These are phyloP conservation scores for Plestiodon gilberti DNA, from an alignment of 2,113 vertebrate genomes.

Conservation along the genomic window DNA sequence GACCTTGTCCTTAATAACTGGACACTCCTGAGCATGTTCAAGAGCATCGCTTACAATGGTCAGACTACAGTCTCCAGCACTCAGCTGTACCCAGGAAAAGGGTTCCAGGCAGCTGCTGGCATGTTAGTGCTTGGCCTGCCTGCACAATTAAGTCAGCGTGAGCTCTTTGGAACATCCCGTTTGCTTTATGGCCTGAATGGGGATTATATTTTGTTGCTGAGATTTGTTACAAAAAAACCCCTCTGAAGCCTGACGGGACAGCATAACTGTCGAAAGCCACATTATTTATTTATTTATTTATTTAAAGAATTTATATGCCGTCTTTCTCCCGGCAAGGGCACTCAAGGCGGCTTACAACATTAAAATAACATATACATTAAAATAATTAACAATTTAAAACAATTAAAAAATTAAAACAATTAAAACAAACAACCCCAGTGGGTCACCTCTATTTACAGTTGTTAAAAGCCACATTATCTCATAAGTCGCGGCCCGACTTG, in stretches of 20 bases:
- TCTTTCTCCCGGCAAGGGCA: no score
- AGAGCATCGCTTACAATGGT: no score
- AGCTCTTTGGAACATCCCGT: not conserved
- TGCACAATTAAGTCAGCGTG: not conserved
- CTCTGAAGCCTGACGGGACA: not conserved
- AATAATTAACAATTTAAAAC: no score
- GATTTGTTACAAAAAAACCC: not conserved
- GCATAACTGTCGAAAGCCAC: not conserved
- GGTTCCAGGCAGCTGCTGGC: not conserved
- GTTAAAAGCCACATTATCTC: not conserved
- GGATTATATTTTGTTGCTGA: not conserved
- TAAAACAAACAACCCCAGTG: no score
- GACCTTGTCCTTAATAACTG: no score
- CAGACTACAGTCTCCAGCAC: not conserved
- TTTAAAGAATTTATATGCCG: no score
- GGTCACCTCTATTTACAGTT: no score
- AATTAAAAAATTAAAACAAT: no score
- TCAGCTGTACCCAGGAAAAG: not conserved
- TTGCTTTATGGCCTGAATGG: not conserved
- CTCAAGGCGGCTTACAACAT: no score
- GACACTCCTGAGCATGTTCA: no score
- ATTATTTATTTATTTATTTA: no score
- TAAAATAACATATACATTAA: no score
- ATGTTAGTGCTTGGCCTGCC: not conserved
- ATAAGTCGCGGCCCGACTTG: not conserved